A percentile compares a stretch with the other conserved stretches of the same genome.
These are phyloP conservation scores for Agonopterix subpropinquella DNA, from an alignment of 2,888 invertebrate species.

Conservation along the genomic window DNA sequence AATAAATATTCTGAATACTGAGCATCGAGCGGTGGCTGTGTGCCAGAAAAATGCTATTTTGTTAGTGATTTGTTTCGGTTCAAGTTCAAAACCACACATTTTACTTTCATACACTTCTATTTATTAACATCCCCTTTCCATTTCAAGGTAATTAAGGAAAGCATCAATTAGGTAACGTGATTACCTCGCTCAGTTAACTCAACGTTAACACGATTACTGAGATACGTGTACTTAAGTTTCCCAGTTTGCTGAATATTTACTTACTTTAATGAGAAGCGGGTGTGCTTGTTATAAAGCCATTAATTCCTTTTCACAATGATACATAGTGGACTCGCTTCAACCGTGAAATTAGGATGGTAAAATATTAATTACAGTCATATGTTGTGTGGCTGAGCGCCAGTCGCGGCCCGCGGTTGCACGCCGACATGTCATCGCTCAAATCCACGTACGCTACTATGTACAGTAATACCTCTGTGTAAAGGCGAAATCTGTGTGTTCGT, in stretches of 20 bases:
- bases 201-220: conserved; percentile 4
- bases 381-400: conserved; percentile 37
- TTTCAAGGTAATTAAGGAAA: not conserved
- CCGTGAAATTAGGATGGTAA: conserved; percentile 35
- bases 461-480: not conserved
- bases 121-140: not conserved
- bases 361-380: conserved; percentile 32
- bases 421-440: conserved; percentile 5
- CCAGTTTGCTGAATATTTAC: conserved; percentile 5
- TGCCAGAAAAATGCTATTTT: conserved; percentile 14
- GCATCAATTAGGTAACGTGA: conserved; percentile 3
- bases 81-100: conserved; percentile 11
- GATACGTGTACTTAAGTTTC: conserved; percentile 2
- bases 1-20: conserved; percentile 18
- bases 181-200: conserved; percentile 4
- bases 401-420: conserved; percentile 10
- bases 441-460: not conserved
- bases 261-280: conserved; percentile 1
- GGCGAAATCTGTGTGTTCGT: not conserved
- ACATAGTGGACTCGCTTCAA: conserved; percentile 9
- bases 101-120: not conserved
- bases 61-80: conserved; percentile 3
- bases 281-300: conserved; percentile 8
- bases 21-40: conserved; percentile 15
- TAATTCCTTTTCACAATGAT: conserved; percentile 7